These are phyloP conservation scores for Meloidogyne floridensis DNA, from an alignment of 1,140 invertebrate species.

Conservation along the genomic window DNA sequence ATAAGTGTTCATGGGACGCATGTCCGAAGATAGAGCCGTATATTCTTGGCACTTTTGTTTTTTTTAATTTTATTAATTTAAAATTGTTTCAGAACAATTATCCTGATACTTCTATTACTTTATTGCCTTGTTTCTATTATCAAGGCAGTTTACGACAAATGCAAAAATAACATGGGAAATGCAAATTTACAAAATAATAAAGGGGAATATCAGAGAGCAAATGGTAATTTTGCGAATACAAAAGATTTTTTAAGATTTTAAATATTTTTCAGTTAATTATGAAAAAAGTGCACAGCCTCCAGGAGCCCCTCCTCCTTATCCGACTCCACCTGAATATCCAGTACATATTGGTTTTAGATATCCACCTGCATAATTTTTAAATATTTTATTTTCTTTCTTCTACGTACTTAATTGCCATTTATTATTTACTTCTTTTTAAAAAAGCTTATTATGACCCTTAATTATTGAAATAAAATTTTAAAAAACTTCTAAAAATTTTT, in stretches of 20 bases:
- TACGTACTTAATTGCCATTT: not conserved
- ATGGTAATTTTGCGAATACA: not conserved
- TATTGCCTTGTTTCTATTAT: not conserved
- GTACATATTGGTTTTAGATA: slow-evolving; percentile 18
- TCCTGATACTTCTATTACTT: slow-evolving; percentile 10
- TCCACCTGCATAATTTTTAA: slow-evolving; percentile 9
- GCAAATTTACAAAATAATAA: not conserved
- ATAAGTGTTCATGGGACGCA: too few relatives aligned
- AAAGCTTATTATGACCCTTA: too few relatives aligned
- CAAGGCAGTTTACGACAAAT: not conserved
- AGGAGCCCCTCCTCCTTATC: not conserved
- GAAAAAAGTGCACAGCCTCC: not conserved
- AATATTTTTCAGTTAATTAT: slow-evolving; percentile 6
- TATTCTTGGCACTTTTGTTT: not conserved
- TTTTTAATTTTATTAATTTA: not conserved
- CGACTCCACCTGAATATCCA: not conserved
- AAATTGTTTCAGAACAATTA: slow-evolving; percentile 7
- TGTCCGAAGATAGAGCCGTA: too few relatives aligned
- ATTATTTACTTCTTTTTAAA: not conserved
- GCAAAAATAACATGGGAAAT: slow-evolving; percentile 4
- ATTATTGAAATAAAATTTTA: too few relatives aligned
- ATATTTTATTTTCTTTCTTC: not conserved
- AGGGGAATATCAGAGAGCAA: slow-evolving; percentile 22
- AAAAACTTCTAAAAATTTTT: too few relatives aligned
- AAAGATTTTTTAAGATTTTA: too few relatives aligned